Percentiles rank a stretch among this genome's conserved stretches.
Conservation (phyloP, 2,888 invertebrate genomes). For the Glaucopsyche alexis region DNA sequence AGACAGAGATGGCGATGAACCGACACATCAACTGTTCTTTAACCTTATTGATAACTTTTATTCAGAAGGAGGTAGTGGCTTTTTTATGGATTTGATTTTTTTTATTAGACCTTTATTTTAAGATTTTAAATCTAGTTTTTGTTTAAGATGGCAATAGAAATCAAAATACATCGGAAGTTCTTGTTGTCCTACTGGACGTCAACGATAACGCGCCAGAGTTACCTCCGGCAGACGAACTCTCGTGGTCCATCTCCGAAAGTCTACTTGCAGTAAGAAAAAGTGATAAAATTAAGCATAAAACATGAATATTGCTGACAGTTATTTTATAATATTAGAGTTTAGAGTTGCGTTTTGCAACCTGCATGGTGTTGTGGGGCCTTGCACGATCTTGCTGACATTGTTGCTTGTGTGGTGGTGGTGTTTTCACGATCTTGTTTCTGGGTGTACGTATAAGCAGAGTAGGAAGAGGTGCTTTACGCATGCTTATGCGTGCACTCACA, state of each 20-base stretch:
- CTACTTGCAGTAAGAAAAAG: slow-evolving; percentile 47
- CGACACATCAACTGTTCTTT: slow-evolving; percentile 68
- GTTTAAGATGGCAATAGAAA: slow-evolving; percentile 64
- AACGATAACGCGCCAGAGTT: slow-evolving; percentile 82
- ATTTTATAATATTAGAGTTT: too few relatives aligned
- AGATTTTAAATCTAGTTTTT: background rate
- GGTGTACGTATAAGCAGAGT: too few relatives aligned
- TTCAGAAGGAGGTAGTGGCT: slow-evolving; percentile 59
- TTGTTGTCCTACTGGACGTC: slow-evolving; percentile 77
- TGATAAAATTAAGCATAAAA: too few relatives aligned
- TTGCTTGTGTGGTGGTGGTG: too few relatives aligned
- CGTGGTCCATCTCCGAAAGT: slow-evolving; percentile 61
- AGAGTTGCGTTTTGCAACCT: too few relatives aligned
- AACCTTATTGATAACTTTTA: slow-evolving; percentile 77
- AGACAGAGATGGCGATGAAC: slow-evolving; percentile 74
- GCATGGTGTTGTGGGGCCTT: too few relatives aligned
- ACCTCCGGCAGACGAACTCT: slow-evolving; percentile 51
- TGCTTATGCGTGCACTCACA: too few relatives aligned
- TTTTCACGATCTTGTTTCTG: too few relatives aligned
- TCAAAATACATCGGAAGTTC: slow-evolving; percentile 57
- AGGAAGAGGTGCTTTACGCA: too few relatives aligned
- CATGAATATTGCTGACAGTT: too few relatives aligned
- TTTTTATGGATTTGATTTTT: background rate
- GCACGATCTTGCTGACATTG: too few relatives aligned
- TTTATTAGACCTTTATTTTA: background rate